phyloP scores from a whole-genome alignment of 2,888 invertebrate species.

The Dyspetes luteomarginatus region DNA sequence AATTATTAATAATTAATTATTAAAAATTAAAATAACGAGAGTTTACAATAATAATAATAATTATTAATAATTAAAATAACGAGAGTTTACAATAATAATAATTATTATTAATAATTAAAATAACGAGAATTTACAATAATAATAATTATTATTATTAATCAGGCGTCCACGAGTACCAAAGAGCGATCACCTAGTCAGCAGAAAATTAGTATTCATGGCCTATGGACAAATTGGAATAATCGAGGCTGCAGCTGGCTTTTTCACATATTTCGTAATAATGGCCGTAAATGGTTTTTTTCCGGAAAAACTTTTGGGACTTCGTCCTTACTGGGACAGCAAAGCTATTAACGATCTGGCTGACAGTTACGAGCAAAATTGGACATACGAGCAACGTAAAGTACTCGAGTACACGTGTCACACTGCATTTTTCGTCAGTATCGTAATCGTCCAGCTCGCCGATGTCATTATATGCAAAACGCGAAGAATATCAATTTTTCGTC shows the following conservation, averaged over 20 bases:
- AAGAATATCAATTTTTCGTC: slow-evolving; percentile 89
- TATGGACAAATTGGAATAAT: slow-evolving; percentile 95
- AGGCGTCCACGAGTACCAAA: slow-evolving; percentile 85
- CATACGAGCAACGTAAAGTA: slow-evolving; percentile 87
- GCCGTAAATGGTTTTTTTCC: slow-evolving; percentile 92
- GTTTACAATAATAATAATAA: not conserved
- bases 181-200: slow-evolving; percentile 85
- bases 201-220: slow-evolving; percentile 89
- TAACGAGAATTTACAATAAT: not conserved
- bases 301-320: slow-evolving; percentile 87
- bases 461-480: slow-evolving; percentile 92
- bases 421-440: slow-evolving; percentile 91
- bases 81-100: not conserved
- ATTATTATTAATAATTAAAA: not conserved
- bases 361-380: slow-evolving; percentile 91
- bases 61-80: not conserved
- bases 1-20: too few species aligned
- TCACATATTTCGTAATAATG: slow-evolving; percentile 91
- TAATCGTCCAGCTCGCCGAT: slow-evolving; percentile 91
- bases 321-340: slow-evolving; percentile 89
- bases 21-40: not conserved
- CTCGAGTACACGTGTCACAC: slow-evolving; percentile 91
- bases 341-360: slow-evolving; percentile 87
- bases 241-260: slow-evolving; percentile 92
- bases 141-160: slow-evolving; percentile 40